A percentile compares a stretch with the other conserved stretches of the same genome.
phyloP scores from a whole-genome alignment of 2,797 vertebrate genomes.

The Synanceia verrucosa region DNA sequence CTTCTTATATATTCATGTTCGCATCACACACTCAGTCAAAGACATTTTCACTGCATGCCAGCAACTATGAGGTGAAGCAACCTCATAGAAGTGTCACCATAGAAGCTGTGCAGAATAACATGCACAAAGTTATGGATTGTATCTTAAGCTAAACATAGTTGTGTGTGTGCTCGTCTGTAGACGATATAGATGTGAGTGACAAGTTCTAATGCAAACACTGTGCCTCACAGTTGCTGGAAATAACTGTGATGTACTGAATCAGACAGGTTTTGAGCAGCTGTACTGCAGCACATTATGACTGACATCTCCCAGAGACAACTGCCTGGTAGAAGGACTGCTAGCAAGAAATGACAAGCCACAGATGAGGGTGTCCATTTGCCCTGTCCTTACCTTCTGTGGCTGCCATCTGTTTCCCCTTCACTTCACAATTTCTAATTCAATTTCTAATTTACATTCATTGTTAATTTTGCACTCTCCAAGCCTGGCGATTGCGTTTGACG shows the following conservation, averaged over 20 bases:
- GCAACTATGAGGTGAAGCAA: not conserved
- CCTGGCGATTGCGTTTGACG: slow-evolving; percentile 33
- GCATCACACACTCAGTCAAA: not conserved
- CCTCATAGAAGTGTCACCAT: not conserved
- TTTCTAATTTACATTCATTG: slow-evolving; percentile 65
- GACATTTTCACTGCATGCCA: not conserved
- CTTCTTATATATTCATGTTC: not conserved
- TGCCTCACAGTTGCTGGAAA: not conserved
- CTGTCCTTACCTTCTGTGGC: slow-evolving; percentile 73
- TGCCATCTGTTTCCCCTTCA: slow-evolving; percentile 74
- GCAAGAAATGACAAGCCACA: slow-evolving; percentile 43
- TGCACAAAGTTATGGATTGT: not conserved
- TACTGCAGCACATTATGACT: not conserved
- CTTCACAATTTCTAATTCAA: slow-evolving; percentile 64
- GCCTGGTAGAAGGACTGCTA: slow-evolving; percentile 11
- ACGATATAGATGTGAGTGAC: not conserved
- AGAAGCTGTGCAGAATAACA: not conserved
- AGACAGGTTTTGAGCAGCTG: not conserved
- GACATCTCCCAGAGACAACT: slow-evolving; percentile 17
- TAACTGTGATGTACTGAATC: not conserved
- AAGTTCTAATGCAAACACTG: not conserved
- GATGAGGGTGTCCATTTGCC: slow-evolving; percentile 59
- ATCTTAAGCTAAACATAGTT: not conserved
- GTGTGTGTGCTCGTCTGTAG: not conserved
- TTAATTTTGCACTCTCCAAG: slow-evolving; percentile 39